Evolutionary conservation across 1,140 invertebrate species (phyloP), one percentile per base, ranked within the genome.

Genomic region (Drosophila repleta): DNA sequence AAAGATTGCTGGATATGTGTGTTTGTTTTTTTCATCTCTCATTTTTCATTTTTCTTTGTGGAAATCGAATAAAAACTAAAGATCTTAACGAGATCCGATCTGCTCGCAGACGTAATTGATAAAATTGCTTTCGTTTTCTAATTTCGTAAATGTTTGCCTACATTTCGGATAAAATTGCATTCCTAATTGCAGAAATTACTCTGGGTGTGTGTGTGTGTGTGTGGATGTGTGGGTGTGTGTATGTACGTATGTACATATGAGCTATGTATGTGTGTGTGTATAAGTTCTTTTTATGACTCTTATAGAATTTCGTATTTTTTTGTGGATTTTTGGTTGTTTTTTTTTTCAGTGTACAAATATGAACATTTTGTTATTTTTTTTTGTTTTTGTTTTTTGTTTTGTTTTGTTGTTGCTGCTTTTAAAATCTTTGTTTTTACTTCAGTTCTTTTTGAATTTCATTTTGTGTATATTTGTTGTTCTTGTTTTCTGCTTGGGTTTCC

Each of bases 391-490:
- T 71, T 61, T 58, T 43, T 49, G 48, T 45, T 13, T 67, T 63
- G 4, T 37, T 55, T 65, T 61, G 68, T 83, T 87, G 83, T 87
- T 82, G 67, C 75, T 88, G 83, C 76, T 74, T 74, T 74, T 78
- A 87, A 88, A 87, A 83, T 88, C 83, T 87, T 87, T 87, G 82
- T 87, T 87, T 87, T 87, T 87, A 87, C 82, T 87, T 87, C 82
- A 87, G 82, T 87, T 88, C 83, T 88, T 90, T 90, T 90, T 87
- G 81, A 85, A 79, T 89, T 88, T 71, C 76, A 57, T 51, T 64
- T 61, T 68, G 68, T 65, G 49, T 69, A 69, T 58, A 69, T 56
- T 49, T 84, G 57, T 68, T 58, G 29, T 67, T 70, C 7, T 75
- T 66, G 20, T 70, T 67, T 41, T 43, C 49, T 62, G 63, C 58